Evolutionary conservation across 2,797 vertebrate genomes (phyloP), one percentile per base, ranked within the genome.

Genomic region (Eulemur mongoz): DNA sequence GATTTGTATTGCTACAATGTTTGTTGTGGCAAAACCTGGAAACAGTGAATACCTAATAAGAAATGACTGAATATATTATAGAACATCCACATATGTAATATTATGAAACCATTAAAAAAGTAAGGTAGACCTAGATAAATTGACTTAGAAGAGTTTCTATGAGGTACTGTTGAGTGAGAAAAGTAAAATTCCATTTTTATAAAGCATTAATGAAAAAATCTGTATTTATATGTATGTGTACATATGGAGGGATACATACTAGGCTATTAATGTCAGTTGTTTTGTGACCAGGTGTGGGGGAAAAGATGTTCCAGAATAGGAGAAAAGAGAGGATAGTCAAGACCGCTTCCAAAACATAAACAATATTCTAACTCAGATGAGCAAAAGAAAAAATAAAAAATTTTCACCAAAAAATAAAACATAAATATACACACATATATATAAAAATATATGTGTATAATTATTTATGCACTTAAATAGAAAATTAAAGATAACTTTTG

Each of bases 161-260:
- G 48, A 67, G 48, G 4, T 81, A 50, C 30, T 81, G 1, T 32
- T 63, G 18, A 69, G 43, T 27, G 13, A 95, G 45, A 79, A 95
- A 80, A 73, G n/a, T 65, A 95, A 93, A 95, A 89, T 72, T 30
- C 48, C 14, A 17, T 89, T 59, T 95, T 84, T 80, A 5, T 67
- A 43, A 89, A 90, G 12, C 30, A 80, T n/a, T 73, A 73, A 81
- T n/a, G 5, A 76, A 78, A 45, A 85, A 61, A 27, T 32, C 38
- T 89, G 43, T 63, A 72, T 48, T 45, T 32, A 65, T 48, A 65
- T 48, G 54, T 20, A 57, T 80, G 35, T 22, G 4, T 79, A 27
- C 57, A 27, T 27, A 45, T 48, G 48, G 14, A 79, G 14, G 32
- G 15, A 65, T 50, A 75, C 25, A 72, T n/a, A 22, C 11, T 38